Base-by-base conservation (phyloP, 2,888 invertebrate genomes). In the Mystacides longicornis region DNA sequence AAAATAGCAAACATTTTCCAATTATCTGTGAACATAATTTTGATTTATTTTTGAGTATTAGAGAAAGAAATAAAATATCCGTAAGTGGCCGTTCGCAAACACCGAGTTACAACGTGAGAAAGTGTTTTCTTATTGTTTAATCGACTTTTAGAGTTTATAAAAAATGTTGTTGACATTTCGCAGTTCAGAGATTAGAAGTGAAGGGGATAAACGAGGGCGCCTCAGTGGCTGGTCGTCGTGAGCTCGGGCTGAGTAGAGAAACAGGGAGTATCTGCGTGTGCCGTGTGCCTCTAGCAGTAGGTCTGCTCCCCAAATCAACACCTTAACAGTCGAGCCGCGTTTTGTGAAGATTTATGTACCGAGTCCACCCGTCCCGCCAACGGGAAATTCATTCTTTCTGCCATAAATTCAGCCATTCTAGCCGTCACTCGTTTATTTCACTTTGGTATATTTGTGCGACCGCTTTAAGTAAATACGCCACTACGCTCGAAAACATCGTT, bases 401-500 rank as follows among this genome's bases (percentile, higher is more conserved):
- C 55, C 60, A 60, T 57, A 57, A 60, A 59, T 59, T 55, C 54
- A 37, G 52, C 52, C 51, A 59, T 59, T 57, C 59, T 43, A 55
- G 57, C 59, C 51, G 55, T 49, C 52, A 52, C 54, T 57, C 58
- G 55, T 60, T 60, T 57, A 60, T 60, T 60, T 60, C 60, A 60
- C 57, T 60, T 60, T n/a, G n/a, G n/a, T n/a, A 60, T 57, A 57
- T 60, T 60, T 55, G 53, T 60, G 55, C 57, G 55, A 51, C 59
- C 54, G 57, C 53, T 50, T 53, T 53, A 47, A 54, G 57, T 57
- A 57, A 57, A 57, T 53, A 57, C 57, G 53, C 18, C n/a, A n/a
- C n/a, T 49, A 45, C 53, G 55, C 31, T 49, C 23, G 52, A 56
- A 56, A 49, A 56, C 52, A 56, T 50, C 49, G 56, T 47, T n/a